phyloP scores from a whole-genome alignment of 2,888 invertebrate genomes.

The Dicroscelio sp. region DNA sequence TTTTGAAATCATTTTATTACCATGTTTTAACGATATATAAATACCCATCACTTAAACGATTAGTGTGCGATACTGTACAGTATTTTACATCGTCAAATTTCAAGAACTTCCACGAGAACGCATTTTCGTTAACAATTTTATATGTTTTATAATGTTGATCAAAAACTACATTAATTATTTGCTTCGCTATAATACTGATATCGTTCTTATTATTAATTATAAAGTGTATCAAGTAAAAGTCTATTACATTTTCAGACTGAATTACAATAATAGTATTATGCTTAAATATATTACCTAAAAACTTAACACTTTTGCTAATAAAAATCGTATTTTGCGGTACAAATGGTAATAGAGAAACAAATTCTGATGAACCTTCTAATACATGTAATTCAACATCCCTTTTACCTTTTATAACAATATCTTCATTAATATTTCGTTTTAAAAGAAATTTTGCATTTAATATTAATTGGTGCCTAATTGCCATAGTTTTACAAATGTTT shows the following conservation, averaged over 20 bases:
- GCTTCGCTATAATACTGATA: neutral
- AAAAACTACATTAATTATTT: neutral
- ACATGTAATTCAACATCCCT: too few relatives aligned
- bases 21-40: neutral
- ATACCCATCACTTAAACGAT: neutral
- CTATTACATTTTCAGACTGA: neutral
- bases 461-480: too few relatives aligned
- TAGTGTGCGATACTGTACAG: neutral
- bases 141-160: neutral
- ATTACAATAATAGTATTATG: neutral
- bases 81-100: neutral
- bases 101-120: neutral
- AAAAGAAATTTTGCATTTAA: too few relatives aligned
- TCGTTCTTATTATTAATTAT: neutral
- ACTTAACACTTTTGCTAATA: too few relatives aligned
- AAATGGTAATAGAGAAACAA: too few relatives aligned
- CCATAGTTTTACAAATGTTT: slow-evolving; percentile 71
- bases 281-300: too few relatives aligned
- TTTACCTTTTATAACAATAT: too few relatives aligned
- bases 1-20: neutral
- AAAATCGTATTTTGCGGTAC: too few relatives aligned
- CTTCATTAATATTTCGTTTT: too few relatives aligned
- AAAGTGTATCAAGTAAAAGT: neutral
- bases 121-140: neutral
- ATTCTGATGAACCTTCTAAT: too few relatives aligned